Percentiles rank a stretch among this genome's conserved stretches.
Evolutionary conservation across 2,113 vertebrate species (phyloP).

Genomic region (Callionymus lyra): DNA sequence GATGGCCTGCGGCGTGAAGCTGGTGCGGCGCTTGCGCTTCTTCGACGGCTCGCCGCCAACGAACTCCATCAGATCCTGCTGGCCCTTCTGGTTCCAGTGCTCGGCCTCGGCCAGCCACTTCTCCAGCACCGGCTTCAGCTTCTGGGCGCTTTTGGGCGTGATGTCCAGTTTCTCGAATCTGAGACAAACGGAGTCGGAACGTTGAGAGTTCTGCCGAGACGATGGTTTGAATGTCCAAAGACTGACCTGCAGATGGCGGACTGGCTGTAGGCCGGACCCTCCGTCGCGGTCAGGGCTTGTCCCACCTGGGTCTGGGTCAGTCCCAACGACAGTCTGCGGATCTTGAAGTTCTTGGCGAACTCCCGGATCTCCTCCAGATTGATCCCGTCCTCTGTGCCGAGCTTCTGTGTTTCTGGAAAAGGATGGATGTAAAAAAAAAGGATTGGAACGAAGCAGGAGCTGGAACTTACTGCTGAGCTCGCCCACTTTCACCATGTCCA

Average conservation of each 20-base stretch:
- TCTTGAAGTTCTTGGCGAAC: conserved; percentile 97
- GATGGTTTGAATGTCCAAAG: not conserved
- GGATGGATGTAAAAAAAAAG: conserved; percentile 21
- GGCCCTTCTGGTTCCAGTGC: conserved; percentile 90
- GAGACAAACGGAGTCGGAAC: not conserved
- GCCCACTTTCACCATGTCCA: conserved; percentile 84
- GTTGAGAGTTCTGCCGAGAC: not conserved
- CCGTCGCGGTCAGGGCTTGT: conserved; percentile 88
- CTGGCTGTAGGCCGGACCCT: conserved; percentile 94
- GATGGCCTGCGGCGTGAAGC: conserved; percentile 93
- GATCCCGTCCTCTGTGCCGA: conserved; percentile 80
- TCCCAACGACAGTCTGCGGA: conserved; percentile 85
- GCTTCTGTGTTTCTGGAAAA: conserved; percentile 72
- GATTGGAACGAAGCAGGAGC: conserved; percentile 12
- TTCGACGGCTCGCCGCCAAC: conserved; percentile 93
- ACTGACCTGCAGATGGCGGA: conserved; percentile 91
- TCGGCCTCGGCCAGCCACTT: conserved; percentile 93
- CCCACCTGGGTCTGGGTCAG: conserved; percentile 96
- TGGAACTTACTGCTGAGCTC: conserved; percentile 84
- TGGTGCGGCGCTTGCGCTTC: conserved; percentile 89
- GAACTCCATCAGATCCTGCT: conserved; percentile 95
- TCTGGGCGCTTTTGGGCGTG: conserved; percentile 96
- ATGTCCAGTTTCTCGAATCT: conserved; percentile 97
- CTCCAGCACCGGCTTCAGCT: conserved; percentile 91
- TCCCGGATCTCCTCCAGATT: conserved; percentile 95